A percentile compares a stretch with the other conserved stretches of the same genome.
phyloP scores from a whole-genome alignment of 2,113 vertebrate species.

The Brienomyrus longianalis region DNA sequence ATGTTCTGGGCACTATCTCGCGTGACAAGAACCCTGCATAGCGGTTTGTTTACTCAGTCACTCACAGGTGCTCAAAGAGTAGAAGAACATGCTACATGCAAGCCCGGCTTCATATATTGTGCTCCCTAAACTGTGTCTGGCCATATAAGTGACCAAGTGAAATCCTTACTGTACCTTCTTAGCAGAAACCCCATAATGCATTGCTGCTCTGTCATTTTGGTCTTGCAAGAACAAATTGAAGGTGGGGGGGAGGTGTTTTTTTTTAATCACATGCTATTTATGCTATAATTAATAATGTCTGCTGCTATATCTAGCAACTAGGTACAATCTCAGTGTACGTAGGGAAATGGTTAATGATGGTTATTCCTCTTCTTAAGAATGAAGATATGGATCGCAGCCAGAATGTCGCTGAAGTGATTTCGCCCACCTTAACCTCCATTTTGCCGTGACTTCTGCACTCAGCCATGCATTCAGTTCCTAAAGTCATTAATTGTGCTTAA shows the following conservation, averaged over 20 bases:
- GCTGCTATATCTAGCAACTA: background rate
- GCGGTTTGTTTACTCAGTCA: background rate
- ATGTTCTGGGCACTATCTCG: background rate
- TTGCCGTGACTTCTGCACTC: background rate
- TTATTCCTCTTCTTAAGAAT: background rate
- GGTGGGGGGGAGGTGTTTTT: too few species aligned
- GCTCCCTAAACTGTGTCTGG: background rate
- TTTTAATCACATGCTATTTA: too few species aligned
- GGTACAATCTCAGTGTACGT: background rate
- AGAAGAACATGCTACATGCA: background rate
- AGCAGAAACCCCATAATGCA: background rate
- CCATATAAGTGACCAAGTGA: background rate
- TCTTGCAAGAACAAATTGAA: too few species aligned
- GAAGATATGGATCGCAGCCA: background rate
- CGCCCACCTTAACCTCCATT: background rate
- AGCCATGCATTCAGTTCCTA: background rate
- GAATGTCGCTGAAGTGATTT: background rate
- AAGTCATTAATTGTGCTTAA: background rate
- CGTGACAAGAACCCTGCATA: background rate
- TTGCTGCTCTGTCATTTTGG: background rate
- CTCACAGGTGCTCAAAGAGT: background rate
- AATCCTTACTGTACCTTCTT: background rate
- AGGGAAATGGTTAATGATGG: background rate
- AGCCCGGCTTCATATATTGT: background rate
- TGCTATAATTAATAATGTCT: background rate